Conservation (phyloP, 2,888 invertebrate genomes). For the Drosophila hamatofila region DNA sequence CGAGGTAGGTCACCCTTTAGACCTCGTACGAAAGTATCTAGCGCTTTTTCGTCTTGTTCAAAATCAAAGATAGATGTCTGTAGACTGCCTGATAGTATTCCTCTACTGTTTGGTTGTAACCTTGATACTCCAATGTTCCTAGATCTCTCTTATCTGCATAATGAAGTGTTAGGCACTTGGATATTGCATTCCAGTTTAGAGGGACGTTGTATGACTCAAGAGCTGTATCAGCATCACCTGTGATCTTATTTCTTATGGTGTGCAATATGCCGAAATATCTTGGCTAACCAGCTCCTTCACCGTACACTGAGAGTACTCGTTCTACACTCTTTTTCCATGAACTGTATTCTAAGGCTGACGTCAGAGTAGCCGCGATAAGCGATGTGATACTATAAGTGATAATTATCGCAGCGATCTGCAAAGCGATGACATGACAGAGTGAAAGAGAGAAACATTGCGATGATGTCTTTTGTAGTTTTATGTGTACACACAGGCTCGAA, state of each 20-base stretch:
- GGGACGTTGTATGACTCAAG: slow-evolving; percentile 37
- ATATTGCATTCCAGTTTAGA: slow-evolving; percentile 15
- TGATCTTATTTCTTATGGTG: slow-evolving; percentile 31
- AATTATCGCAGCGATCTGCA: too few relatives aligned
- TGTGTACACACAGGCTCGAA: too few relatives aligned
- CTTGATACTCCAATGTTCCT: slow-evolving; percentile 1
- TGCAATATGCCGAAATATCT: background rate
- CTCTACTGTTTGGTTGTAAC: background rate
- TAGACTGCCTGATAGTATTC: background rate
- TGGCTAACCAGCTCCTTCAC: background rate
- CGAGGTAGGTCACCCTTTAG: background rate
- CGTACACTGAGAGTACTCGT: background rate
- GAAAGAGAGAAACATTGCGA: too few relatives aligned
- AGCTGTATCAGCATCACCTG: slow-evolving; percentile 28
- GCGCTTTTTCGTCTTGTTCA: background rate
- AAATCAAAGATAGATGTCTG: background rate
- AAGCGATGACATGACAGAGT: too few relatives aligned
- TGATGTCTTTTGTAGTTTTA: too few relatives aligned
- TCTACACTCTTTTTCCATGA: background rate
- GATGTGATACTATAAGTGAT: too few relatives aligned
- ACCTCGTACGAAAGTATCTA: background rate
- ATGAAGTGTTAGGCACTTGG: slow-evolving; percentile 29
- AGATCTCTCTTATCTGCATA: slow-evolving; percentile 25
- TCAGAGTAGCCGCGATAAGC: too few relatives aligned
- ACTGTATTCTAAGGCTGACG: too few relatives aligned